phyloP scores from a whole-genome alignment of 1,140 invertebrate genomes.

The Drosophila pandora region DNA sequence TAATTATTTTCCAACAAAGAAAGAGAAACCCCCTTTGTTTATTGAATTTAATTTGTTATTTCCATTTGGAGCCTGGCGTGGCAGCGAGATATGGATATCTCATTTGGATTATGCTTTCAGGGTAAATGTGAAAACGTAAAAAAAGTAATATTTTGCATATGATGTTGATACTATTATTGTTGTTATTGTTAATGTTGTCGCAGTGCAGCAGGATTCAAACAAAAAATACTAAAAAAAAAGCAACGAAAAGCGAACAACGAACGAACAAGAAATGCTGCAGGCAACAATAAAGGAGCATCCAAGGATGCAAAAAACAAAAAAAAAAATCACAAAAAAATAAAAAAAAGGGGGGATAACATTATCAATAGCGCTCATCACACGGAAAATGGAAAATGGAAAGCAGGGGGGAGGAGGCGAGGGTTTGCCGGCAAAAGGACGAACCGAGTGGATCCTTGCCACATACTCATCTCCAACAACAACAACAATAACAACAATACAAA shows the following conservation, averaged over 20 bases:
- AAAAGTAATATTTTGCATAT: constrained; percentile 41
- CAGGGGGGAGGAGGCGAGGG: not conserved
- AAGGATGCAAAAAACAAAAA: constrained; percentile 18
- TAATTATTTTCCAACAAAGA: not conserved
- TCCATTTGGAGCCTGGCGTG: constrained; percentile 1
- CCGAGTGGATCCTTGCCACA: constrained; percentile 15
- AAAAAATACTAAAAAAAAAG: constrained; percentile 12
- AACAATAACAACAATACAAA: constrained; percentile 42
- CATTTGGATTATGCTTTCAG: constrained; percentile 36
- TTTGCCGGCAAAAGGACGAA: not conserved
- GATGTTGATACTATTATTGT: constrained; percentile 9
- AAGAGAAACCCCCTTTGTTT: constrained; percentile 10
- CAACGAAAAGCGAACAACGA: constrained; percentile 5
- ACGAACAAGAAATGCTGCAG: constrained; percentile 49
- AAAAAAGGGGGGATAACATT: constrained; percentile 43
- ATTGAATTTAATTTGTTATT: constrained; percentile 49
- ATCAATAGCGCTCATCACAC: constrained; percentile 73
- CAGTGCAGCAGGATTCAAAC: constrained; percentile 41
- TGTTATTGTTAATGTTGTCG: constrained; percentile 36
- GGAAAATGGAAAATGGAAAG: constrained; percentile 19
- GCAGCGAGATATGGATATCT: constrained; percentile 18
- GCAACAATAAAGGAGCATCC: constrained; percentile 47
- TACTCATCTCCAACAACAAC: constrained; percentile 39
- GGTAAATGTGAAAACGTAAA: constrained; percentile 6
- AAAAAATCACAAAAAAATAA: constrained; percentile 3